phyloP scores from a whole-genome alignment of 2,113 vertebrate genomes.

The Mesitornis unicolor region DNA sequence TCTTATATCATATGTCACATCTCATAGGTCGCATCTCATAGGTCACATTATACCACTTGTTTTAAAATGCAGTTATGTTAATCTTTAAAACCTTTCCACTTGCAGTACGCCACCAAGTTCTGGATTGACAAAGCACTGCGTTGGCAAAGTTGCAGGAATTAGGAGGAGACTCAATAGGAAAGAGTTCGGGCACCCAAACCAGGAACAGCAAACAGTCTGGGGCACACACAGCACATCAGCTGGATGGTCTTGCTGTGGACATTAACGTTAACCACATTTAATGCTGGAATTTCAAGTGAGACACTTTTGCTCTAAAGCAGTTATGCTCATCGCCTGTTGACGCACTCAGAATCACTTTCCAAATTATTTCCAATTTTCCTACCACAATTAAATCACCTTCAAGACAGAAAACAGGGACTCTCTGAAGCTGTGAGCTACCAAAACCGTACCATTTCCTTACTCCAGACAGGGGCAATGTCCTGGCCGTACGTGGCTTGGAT shows the following conservation, averaged over 20 bases:
- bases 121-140: not conserved
- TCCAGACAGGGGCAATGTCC: not conserved
- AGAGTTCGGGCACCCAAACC: not conserved
- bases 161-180: not conserved
- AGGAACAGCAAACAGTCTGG: not conserved
- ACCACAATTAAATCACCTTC: not conserved
- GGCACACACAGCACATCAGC: not conserved
- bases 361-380: not conserved
- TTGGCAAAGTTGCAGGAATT: not conserved
- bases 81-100: not conserved
- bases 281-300: not conserved
- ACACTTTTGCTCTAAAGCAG: rapidly evolving
- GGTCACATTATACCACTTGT: too few species aligned
- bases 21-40: too few species aligned
- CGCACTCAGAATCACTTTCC: not conserved
- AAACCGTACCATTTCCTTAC: rapidly evolving
- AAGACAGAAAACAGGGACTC: not conserved
- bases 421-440: not conserved
- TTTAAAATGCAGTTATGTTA: not conserved
- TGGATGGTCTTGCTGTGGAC: not conserved
- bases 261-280: too few species aligned
- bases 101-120: not conserved
- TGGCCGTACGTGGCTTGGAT: not conserved
- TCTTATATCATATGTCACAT: too few species aligned
- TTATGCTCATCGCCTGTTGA: rapidly evolving